A percentile compares a stretch with the other conserved stretches of the same genome.
Evolutionary conservation across 2,113 vertebrate genomes (phyloP).

Genomic region (Sterrhoptilus dennistouni): DNA sequence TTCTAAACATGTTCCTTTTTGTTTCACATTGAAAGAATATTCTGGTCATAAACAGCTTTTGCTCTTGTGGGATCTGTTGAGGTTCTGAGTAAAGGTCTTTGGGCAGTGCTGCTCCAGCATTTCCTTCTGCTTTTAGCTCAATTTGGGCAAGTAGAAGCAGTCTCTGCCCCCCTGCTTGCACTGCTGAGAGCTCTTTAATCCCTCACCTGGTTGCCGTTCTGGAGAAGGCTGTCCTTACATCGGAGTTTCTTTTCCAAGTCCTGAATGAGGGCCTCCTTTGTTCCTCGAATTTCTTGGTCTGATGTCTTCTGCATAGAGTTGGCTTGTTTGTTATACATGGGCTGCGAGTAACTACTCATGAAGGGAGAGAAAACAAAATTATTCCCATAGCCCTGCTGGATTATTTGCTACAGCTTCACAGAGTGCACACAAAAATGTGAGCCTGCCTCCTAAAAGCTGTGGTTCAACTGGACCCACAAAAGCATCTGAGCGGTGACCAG

Average conservation of each 20-base stretch:
- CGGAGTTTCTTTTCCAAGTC: slow-evolving; percentile 93
- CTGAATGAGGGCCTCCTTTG: slow-evolving; percentile 95
- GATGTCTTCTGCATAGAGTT: slow-evolving; percentile 81
- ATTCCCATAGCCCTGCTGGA: background rate
- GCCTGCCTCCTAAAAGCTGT: background rate
- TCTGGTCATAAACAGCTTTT: background rate
- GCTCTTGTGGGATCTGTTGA: background rate
- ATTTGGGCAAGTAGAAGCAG: background rate
- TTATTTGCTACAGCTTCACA: background rate
- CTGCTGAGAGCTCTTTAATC: fast-evolving
- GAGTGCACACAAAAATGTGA: background rate
- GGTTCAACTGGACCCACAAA: background rate
- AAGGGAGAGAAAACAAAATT: slow-evolving; percentile 12
- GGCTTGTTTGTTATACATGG: slow-evolving; percentile 81
- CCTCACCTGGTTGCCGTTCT: slow-evolving; percentile 87
- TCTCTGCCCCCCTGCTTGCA: background rate
- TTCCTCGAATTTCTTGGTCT: slow-evolving; percentile 91
- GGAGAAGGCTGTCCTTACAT: slow-evolving; percentile 86
- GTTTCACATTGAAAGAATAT: background rate
- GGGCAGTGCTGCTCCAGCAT: background rate
- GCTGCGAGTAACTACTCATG: slow-evolving; percentile 79
- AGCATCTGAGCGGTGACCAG: background rate
- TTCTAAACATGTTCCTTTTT: background rate
- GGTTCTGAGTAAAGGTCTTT: background rate
- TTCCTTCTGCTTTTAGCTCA: background rate